Percentiles rank a stretch among this genome's conserved stretches.
Conservation (phyloP, 2,113 vertebrate genomes). For the Macrotus californicus region DNA sequence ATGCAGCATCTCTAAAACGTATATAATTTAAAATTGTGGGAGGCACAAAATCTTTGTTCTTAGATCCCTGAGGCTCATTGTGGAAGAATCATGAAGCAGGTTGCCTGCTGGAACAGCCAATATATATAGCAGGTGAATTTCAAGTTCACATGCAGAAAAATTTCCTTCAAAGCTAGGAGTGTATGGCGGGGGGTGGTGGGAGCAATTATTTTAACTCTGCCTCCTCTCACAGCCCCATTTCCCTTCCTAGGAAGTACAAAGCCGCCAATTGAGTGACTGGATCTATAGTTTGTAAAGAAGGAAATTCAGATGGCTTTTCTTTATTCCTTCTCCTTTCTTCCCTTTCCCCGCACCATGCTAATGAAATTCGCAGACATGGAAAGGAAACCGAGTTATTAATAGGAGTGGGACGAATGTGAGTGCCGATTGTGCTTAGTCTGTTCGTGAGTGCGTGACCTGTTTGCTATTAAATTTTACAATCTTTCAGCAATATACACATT, state of each 20-base stretch:
- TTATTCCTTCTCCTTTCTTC: background rate
- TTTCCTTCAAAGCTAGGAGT: conserved; percentile 60
- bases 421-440: conserved; percentile 94
- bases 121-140: conserved; percentile 79
- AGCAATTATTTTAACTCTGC: conserved; percentile 53
- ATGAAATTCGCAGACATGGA: conserved; percentile 92
- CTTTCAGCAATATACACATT: conserved; percentile 77
- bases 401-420: conserved; percentile 90
- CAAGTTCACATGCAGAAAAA: conserved; percentile 68
- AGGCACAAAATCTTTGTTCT: background rate
- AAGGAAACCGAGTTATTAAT: conserved; percentile 95
- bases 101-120: background rate
- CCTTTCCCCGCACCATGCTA: conserved; percentile 84
- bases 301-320: conserved; percentile 58
- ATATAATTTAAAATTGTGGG: background rate
- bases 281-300: conserved; percentile 69
- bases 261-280: conserved; percentile 64
- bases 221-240: background rate
- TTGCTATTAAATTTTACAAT: conserved; percentile 84
- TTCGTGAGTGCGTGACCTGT: conserved; percentile 85
- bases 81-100: background rate
- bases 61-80: background rate
- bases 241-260: conserved; percentile 62
- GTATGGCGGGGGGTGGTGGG: background rate
- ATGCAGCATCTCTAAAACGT: background rate